Evolutionary conservation across 2,113 vertebrate species (phyloP).

Genomic region (Oncorhynchus mykiss): DNA sequence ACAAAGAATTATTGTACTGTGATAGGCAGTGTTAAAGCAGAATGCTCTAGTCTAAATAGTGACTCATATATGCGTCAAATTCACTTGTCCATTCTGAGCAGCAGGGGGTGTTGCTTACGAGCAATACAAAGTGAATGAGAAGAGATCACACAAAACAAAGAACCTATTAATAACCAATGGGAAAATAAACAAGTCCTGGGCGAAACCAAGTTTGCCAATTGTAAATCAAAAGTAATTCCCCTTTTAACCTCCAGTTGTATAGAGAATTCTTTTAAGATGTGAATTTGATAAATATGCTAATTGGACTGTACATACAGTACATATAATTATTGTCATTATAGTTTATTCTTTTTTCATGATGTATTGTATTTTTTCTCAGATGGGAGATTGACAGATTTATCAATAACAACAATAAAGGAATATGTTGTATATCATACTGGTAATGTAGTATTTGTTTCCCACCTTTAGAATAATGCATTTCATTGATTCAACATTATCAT

Average conservation of each 20-base stretch:
- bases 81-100: neutral
- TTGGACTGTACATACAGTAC: constrained; percentile 50
- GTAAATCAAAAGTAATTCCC: constrained; percentile 37
- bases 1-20: no score
- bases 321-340: constrained; percentile 31
- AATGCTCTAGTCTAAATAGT: no score
- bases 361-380: constrained; percentile 39
- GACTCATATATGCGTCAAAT: no score
- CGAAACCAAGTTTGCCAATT: constrained; percentile 37
- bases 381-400: constrained; percentile 54
- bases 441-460: neutral
- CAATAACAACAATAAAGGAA: constrained; percentile 56
- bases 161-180: neutral
- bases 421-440: constrained; percentile 45
- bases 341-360: constrained; percentile 54
- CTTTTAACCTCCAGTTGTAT: constrained; percentile 49
- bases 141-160: neutral
- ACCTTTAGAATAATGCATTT: no score
- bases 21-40: no score
- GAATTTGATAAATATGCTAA: constrained; percentile 45
- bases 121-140: neutral
- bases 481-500: constrained; percentile 36
- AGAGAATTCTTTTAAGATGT: constrained; percentile 36
- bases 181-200: constrained; percentile 4
- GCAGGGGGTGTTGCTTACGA: neutral